Conservation (phyloP, 1,140 invertebrate genomes). For the Megalopta genalis region DNA sequence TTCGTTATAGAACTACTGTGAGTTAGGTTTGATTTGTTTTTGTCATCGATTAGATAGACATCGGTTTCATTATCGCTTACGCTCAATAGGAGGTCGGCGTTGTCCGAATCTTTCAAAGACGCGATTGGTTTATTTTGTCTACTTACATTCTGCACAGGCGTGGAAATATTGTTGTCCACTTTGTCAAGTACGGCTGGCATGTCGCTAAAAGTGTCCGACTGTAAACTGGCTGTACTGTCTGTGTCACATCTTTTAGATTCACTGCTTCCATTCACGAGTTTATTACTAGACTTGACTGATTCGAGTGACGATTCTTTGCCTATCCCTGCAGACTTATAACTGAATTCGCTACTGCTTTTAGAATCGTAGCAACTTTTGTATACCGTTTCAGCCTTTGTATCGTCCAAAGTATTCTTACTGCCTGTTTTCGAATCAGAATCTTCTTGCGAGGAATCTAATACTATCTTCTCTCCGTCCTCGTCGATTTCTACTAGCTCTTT, state of each 20-base stretch:
- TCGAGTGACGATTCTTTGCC: conserved; percentile 48
- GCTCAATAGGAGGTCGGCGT: conserved; percentile 52
- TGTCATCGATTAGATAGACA: conserved; percentile 58
- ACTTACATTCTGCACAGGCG: not conserved
- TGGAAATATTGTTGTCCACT: not conserved
- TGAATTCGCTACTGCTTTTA: conserved; percentile 50
- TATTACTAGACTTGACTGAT: conserved; percentile 10
- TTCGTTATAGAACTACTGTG: conserved; percentile 14
- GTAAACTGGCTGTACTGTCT: conserved; percentile 44
- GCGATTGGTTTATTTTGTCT: not conserved
- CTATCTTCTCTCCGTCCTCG: conserved; percentile 69
- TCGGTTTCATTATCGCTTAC: conserved; percentile 67
- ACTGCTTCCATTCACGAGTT: conserved; percentile 56
- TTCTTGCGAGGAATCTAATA: conserved; percentile 68
- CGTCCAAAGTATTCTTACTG: conserved; percentile 42
- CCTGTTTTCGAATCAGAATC: conserved; percentile 30
- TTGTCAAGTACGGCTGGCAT: conserved; percentile 10
- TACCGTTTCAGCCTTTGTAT: conserved; percentile 48
- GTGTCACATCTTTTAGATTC: conserved; percentile 47
- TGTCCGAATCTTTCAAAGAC: conserved; percentile 40
- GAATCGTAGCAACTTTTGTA: conserved; percentile 60
- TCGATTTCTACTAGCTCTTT: conserved; percentile 71
- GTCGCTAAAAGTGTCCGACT: conserved; percentile 46
- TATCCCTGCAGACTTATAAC: conserved; percentile 56
- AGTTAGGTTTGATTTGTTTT: conserved; percentile 52